Conservation (phyloP, 2,797 vertebrate species). For the Notamacropus eugenii region DNA sequence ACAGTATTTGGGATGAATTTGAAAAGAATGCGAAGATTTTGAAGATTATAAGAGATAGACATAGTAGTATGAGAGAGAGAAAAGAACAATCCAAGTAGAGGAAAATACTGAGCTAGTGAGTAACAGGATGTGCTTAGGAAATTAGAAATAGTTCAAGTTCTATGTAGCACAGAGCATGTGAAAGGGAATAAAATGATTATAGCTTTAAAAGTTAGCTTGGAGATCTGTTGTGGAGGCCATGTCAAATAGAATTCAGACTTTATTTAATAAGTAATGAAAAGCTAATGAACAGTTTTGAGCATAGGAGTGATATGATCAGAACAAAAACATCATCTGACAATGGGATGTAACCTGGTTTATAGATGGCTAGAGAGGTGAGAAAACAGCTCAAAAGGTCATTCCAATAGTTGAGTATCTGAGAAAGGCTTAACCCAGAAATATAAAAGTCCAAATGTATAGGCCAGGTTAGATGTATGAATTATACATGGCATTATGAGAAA, state of each 20-base stretch:
- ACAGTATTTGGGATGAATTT: background rate
- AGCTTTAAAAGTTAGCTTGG: background rate
- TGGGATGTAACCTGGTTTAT: background rate
- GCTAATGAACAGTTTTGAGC: background rate
- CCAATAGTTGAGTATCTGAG: background rate
- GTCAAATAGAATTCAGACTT: background rate
- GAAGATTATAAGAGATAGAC: background rate
- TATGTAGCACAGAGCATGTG: background rate
- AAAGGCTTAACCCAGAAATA: background rate
- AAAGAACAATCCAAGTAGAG: background rate
- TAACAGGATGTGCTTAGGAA: background rate
- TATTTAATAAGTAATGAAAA: background rate
- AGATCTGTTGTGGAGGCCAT: too few species aligned
- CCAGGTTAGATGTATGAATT: background rate
- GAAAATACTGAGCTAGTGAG: background rate
- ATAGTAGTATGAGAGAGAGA: background rate
- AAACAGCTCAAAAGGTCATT: background rate
- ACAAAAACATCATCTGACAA: background rate
- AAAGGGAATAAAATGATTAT: background rate
- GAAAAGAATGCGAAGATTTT: background rate
- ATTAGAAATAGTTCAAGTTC: background rate
- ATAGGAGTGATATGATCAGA: background rate
- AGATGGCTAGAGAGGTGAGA: background rate
- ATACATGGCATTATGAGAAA: background rate
- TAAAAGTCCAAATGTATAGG: background rate